Evolutionary conservation across 2,113 vertebrate species (phyloP).

Genomic region (Hipposideros armiger): DNA sequence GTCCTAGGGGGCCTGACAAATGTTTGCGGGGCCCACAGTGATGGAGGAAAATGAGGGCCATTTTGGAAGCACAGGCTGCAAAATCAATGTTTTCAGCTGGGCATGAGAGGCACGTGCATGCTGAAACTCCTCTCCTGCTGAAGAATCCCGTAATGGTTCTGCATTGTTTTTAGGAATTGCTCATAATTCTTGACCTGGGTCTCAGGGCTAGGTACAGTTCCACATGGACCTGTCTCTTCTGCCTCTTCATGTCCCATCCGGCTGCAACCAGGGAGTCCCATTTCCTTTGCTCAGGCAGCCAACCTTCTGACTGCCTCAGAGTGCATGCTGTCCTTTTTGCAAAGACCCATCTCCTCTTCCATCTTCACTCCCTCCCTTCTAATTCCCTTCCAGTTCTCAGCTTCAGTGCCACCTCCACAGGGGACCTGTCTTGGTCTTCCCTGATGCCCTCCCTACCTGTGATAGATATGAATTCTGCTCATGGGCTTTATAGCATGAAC

Average conservation of each 20-base stretch:
- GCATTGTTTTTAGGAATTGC: neutral
- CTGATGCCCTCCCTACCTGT: rapidly evolving
- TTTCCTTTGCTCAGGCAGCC: neutral
- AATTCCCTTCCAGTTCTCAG: neutral
- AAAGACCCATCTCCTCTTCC: neutral
- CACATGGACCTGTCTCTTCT: rapidly evolving
- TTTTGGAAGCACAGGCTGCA: neutral
- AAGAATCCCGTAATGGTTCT: neutral
- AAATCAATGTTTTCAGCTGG: neutral
- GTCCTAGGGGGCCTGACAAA: neutral
- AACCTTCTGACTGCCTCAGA: neutral
- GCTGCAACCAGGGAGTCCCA: rapidly evolving
- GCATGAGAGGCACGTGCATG: neutral
- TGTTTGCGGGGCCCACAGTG: rapidly evolving
- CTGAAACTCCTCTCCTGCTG: neutral
- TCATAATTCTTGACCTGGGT: neutral
- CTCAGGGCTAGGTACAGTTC: rapidly evolving
- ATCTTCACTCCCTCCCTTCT: too few relatives aligned
- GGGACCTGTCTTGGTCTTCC: rapidly evolving
- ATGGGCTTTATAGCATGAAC: rapidly evolving
- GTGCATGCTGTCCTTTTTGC: neutral
- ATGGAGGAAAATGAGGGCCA: neutral
- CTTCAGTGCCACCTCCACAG: neutral
- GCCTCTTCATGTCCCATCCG: rapidly evolving
- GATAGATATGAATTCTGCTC: neutral